Evolutionary conservation across 2,113 vertebrate genomes (phyloP), one percentile per base, ranked within the genome.

Genomic region (Nematolebias whitei): DNA sequence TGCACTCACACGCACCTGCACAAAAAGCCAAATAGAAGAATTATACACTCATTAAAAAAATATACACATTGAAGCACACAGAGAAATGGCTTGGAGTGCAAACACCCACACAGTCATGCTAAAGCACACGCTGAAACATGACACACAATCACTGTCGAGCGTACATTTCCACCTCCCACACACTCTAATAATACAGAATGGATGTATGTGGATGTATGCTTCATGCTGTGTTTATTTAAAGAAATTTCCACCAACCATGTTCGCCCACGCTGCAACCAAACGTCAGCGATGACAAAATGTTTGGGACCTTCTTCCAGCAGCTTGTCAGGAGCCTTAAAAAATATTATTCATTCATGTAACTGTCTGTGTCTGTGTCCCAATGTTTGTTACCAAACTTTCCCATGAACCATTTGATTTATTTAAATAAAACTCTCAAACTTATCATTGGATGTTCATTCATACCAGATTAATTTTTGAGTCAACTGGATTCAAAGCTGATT

Each of bases 201-300:
- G 4, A 45, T 56, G 56, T 19, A 41, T 47, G 4, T 40, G 20
- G 3, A 47, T 47, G 56, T 41, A 24, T 38, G 12, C 4, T 5
- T 6, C 38, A n/a, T 23, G 40, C 14, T 41, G 22, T 23, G 26
- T 35, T 29, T 75, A 78, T 80, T 72, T 68, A 22, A 60, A 55
- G 77, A 67, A 24, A 13, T 24, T 51, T 32, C 24, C 39, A 32
- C 24, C 38, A 20, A 50, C 38, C 43, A 18, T 6, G 18, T 39
- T 43, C 47, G 11, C 47, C 47, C 47, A 49, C 63, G 15, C 32
- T 40, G 29, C 38, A 7, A 22, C 23, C 24, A 20, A 22, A 22
- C 5, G 50, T 32, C 32, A 47, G 44, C n/a, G 54, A 20, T 12
- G 24, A 26, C 13, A 7, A 15, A 2, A 9, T n/a, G 39, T 35